Conservation (phyloP, 2,888 invertebrate species). For the Zonitis immaculata region DNA sequence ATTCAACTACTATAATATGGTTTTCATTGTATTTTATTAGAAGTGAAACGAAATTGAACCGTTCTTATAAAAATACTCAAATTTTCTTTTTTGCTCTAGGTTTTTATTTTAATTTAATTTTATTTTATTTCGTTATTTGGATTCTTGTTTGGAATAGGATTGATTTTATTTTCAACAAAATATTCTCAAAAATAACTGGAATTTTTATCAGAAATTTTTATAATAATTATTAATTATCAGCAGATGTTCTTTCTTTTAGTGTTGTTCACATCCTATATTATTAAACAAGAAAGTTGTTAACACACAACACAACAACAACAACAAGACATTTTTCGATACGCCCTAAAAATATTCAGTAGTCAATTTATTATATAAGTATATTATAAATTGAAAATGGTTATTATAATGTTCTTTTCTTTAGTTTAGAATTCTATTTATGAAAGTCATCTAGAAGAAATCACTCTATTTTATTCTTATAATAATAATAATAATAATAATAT, state of each 20-base stretch:
- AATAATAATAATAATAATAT: no score
- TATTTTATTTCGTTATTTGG: background rate
- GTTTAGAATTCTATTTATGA: background rate
- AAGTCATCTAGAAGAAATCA: slow-evolving; percentile 1
- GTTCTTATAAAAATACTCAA: background rate
- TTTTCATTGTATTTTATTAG: background rate
- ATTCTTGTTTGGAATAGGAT: no score
- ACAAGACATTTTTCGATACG: slow-evolving; percentile 10
- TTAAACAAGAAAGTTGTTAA: slow-evolving; percentile 12
- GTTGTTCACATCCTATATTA: slow-evolving; percentile 4
- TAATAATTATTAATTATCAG: background rate
- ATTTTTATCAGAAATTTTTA: no score
- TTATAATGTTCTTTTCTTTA: background rate
- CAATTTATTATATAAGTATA: no score
- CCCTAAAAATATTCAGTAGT: slow-evolving; percentile 5
- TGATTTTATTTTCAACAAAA: no score
- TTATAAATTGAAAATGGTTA: no score
- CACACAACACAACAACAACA: no score
- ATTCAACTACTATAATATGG: background rate
- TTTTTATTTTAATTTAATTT: background rate
- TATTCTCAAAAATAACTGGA: no score
- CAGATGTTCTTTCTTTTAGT: background rate
- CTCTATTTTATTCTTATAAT: no score
- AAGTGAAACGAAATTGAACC: background rate
- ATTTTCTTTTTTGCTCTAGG: no score